Conservation (phyloP, 2,113 vertebrate genomes). For the Prinia subflava region DNA sequence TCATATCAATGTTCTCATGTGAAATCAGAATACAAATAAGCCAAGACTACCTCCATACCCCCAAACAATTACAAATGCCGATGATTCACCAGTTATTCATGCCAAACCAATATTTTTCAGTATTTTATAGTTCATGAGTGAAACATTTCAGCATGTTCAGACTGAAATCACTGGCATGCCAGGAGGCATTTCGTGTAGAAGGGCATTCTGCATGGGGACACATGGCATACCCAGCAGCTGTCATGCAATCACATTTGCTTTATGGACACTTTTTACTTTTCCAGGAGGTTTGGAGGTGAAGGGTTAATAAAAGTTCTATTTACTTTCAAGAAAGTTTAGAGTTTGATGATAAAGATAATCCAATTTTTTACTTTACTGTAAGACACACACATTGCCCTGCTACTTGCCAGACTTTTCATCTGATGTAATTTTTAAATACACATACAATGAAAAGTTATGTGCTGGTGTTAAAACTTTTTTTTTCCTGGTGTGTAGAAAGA, state of each 20-base stretch:
- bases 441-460: neutral
- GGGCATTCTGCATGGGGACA: neutral
- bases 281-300: neutral
- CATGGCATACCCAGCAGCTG: neutral
- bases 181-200: neutral
- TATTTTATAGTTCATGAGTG: constrained; percentile 20
- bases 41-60: constrained; percentile 3
- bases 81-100: constrained; percentile 54
- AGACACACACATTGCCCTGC: neutral
- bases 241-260: neutral
- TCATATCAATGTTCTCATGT: constrained; percentile 51
- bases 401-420: neutral
- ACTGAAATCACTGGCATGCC: neutral
- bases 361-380: neutral
- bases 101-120: constrained; percentile 42
- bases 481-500: neutral
- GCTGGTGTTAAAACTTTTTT: neutral
- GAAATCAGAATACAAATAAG: constrained; percentile 56
- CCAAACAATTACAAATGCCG: neutral
- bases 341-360: neutral
- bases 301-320: neutral
- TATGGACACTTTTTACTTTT: neutral
- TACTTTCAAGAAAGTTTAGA: neutral
- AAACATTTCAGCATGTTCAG: constrained; percentile 24
- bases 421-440: neutral